Percentiles rank a stretch among this genome's conserved stretches.
phyloP scores from a whole-genome alignment of 2,888 invertebrate species.

The Stenotaenia linearis region DNA sequence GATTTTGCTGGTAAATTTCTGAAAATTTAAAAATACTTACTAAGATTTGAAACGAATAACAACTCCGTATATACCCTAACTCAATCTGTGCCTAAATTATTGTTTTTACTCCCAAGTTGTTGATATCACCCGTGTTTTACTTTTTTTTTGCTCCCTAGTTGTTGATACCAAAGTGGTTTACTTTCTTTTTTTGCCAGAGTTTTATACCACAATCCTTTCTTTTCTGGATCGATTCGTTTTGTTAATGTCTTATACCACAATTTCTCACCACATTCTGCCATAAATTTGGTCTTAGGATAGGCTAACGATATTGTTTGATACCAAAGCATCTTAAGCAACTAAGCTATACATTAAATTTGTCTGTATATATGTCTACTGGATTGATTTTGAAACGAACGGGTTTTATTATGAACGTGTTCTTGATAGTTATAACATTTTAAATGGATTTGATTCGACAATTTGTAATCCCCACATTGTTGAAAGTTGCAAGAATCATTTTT shows the following conservation, averaged over 20 bases:
- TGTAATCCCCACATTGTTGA: background rate
- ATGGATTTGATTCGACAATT: too few relatives aligned
- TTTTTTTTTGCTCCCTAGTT: too few relatives aligned
- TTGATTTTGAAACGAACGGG: background rate
- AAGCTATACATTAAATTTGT: background rate
- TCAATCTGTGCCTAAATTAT: background rate
- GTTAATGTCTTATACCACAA: background rate
- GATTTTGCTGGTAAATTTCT: constrained; percentile 62
- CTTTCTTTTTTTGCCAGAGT: background rate
- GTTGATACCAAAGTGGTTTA: background rate
- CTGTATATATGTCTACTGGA: background rate
- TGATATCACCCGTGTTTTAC: too few relatives aligned
- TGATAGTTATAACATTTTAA: background rate
- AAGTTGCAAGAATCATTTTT: too few relatives aligned
- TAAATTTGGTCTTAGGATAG: background rate
- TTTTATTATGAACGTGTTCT: background rate
- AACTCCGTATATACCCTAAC: background rate
- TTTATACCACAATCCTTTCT: background rate
- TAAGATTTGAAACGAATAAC: too few relatives aligned
- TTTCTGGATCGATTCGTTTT: background rate
- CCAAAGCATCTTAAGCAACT: background rate
- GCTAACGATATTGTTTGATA: background rate
- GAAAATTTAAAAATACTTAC: background rate
- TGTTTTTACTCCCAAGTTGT: too few relatives aligned
- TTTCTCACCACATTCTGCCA: background rate